A percentile compares a stretch with the other conserved stretches of the same genome.
phyloP scores from a whole-genome alignment of 2,797 vertebrate genomes.

The Ptychobarbus kaznakovi region DNA sequence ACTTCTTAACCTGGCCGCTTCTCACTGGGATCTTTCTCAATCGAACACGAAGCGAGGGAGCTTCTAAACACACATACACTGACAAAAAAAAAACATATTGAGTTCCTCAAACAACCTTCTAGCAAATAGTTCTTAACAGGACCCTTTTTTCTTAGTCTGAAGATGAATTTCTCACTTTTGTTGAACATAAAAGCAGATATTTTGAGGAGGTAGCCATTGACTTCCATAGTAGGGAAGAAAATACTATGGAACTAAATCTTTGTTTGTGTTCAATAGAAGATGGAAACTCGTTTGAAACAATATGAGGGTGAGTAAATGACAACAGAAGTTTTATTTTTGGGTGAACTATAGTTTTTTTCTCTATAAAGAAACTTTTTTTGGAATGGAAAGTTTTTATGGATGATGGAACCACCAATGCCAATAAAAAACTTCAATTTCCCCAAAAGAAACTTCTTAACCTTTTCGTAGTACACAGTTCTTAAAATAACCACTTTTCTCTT shows the following conservation, averaged over 20 bases:
- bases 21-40: too few relatives aligned
- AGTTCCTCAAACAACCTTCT: neutral
- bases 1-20: neutral
- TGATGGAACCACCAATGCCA: neutral
- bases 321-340: too few relatives aligned
- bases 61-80: neutral
- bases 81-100: too few relatives aligned
- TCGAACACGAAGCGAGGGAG: neutral
- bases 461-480: neutral
- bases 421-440: neutral
- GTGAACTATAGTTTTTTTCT: too few relatives aligned
- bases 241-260: neutral
- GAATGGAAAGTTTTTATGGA: neutral
- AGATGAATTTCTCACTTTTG: neutral
- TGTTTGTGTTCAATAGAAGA: too few relatives aligned
- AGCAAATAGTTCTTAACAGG: neutral
- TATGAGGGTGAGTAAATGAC: too few relatives aligned
- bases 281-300: too few relatives aligned
- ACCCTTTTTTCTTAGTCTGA: too few relatives aligned
- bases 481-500: too few relatives aligned
- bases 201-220: neutral
- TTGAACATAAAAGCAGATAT: neutral
- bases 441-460: neutral
- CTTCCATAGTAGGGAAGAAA: neutral
- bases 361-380: neutral